Evolutionary conservation across 2,113 vertebrate genomes (phyloP).

Genomic region (Strix uralensis): DNA sequence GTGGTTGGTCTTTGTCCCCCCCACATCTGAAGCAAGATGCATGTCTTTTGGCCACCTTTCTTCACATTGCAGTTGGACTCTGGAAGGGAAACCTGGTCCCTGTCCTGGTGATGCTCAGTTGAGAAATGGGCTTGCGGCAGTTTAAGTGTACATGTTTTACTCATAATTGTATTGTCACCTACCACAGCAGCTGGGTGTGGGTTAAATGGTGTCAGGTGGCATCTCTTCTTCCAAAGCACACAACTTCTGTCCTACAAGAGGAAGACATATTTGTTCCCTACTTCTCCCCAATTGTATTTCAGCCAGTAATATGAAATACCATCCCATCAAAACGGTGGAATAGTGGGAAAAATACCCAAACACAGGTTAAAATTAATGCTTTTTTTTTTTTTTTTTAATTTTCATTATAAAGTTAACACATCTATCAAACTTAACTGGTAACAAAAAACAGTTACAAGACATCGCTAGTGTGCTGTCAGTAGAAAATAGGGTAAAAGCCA

Average conservation of each 20-base stretch:
- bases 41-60: background rate
- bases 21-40: background rate
- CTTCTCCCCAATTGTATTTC: background rate
- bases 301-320: accelerated
- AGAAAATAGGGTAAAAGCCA: conserved; percentile 74
- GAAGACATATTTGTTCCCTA: background rate
- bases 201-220: background rate
- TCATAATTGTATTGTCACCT: background rate
- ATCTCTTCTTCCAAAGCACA: background rate
- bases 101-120: background rate
- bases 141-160: background rate
- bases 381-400: conserved; percentile 58
- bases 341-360: background rate
- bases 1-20: background rate
- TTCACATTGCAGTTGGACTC: background rate
- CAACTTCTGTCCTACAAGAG: background rate
- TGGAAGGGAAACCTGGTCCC: background rate
- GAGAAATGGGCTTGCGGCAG: background rate
- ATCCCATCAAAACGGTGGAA: background rate
- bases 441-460: conserved; percentile 72
- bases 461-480: conserved; percentile 79
- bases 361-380: conserved; percentile 37
- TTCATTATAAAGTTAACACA: conserved; percentile 89
- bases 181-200: background rate
- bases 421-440: conserved; percentile 80